Evolutionary conservation across 2,797 vertebrate species (phyloP).

Genomic region (Enteromius thamalakanensis): DNA sequence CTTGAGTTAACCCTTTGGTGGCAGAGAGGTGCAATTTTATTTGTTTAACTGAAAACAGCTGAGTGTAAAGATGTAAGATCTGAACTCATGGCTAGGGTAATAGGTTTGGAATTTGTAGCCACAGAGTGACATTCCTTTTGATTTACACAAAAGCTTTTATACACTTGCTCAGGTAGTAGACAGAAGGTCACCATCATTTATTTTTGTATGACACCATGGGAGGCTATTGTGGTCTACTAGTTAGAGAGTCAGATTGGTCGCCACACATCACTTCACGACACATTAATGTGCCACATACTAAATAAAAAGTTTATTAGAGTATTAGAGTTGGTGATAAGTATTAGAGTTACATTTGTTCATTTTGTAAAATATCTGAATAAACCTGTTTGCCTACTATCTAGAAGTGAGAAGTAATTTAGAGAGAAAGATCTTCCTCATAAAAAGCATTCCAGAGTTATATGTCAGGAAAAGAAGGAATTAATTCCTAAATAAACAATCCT

Average conservation of each 20-base stretch:
- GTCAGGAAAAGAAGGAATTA: too few species aligned
- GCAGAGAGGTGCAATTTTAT: not conserved
- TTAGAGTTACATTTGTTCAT: not conserved
- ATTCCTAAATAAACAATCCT: not conserved
- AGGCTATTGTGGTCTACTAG: too few species aligned
- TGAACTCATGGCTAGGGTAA: not conserved
- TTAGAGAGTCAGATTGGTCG: too few species aligned
- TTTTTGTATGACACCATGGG: not conserved
- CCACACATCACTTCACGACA: too few species aligned
- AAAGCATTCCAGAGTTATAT: not conserved
- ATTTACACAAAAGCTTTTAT: conserved; percentile 46
- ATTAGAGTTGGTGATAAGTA: not conserved
- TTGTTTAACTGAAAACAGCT: not conserved
- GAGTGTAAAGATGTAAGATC: not conserved
- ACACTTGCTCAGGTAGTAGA: conserved; percentile 63
- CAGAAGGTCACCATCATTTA: conserved; percentile 57
- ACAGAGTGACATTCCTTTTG: not conserved
- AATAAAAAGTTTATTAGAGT: not conserved
- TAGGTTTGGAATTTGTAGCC: not conserved
- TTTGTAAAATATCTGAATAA: not conserved
- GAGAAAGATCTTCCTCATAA: not conserved
- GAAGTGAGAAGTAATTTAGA: not conserved
- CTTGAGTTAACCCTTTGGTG: conserved; percentile 21
- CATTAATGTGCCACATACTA: not conserved
- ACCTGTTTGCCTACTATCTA: not conserved